Base-by-base conservation (phyloP, 1,140 invertebrate species). In the Solenopsis fugax region DNA sequence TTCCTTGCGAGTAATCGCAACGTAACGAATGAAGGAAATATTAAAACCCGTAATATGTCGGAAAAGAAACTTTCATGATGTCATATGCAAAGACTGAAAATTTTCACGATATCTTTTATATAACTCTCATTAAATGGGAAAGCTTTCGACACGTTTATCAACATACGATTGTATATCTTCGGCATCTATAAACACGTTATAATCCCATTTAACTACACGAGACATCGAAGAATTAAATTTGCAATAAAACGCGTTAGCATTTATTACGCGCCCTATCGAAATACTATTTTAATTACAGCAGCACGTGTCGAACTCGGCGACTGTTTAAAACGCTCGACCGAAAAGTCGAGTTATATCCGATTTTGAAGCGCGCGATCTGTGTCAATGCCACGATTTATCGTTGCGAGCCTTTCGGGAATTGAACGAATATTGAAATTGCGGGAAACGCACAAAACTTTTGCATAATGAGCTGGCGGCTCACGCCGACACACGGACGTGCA, bases 381-480 rank as follows among this genome's bases (percentile, higher is more conserved):
- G 91, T 92, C 91, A 92, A 92, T 92, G 91, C 85, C 90, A 86
- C 90, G 81, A 90, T 91, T 91, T 89, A 88, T 85, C 76, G 80
- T 76, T 65, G 60, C 87, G 65, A 88, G 69, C 85, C 87, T 91
- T 91, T 92, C 69, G 86, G 86, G 75, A 60, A 88, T 88, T 86
- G 91, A 92, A 91, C 87, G 90, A 93, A 88, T 90, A 92, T 92
- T 90, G 90, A 92, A 92, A 91, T 92, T 91, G 86, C 85, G 78
- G 88, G 73, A 72, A 84, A 90, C 71, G 89, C 93, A 92, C 91
- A 88, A 90, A 93, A 94, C 91, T 93, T 93, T 91, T 93, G 92
- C 92, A 94, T 94, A 94, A 94, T 94, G 92, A 94, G 93, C 88
- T 86, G 82, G 87, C 81, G 82, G 77, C 72, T 64, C 65, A 69